These are phyloP conservation scores for Xanthia togata DNA, from an alignment of 2,888 invertebrate species.

Conservation along the genomic window DNA sequence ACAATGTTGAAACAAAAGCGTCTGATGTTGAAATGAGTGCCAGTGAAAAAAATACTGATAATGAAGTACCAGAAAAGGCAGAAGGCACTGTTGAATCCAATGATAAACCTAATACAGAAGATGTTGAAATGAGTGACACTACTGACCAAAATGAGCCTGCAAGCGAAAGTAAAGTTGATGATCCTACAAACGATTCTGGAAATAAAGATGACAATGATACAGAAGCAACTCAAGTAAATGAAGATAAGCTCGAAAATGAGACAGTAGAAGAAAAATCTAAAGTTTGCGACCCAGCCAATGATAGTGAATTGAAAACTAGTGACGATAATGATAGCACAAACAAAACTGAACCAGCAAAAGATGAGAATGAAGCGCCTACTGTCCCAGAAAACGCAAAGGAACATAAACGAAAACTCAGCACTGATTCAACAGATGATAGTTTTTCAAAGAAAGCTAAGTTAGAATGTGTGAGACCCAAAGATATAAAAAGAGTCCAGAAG, in stretches of 20 bases:
- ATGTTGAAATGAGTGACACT: slow-evolving; percentile 40
- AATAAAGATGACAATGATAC: slow-evolving; percentile 8
- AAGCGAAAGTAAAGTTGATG: slow-evolving; percentile 28
- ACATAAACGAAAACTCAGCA: slow-evolving; percentile 81
- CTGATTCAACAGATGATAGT: slow-evolving; percentile 67
- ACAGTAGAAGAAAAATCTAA: slow-evolving; percentile 20
- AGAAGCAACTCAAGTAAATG: slow-evolving; percentile 1
- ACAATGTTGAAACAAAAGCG: slow-evolving; percentile 40
- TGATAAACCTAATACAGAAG: slow-evolving; percentile 14
- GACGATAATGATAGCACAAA: slow-evolving; percentile 30
- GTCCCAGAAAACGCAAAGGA: slow-evolving; percentile 58
- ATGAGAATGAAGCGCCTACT: slow-evolving; percentile 35
- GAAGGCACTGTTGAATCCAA: slow-evolving; percentile 14
- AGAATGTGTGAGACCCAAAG: slow-evolving; percentile 79
- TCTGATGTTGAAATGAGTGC: slow-evolving; percentile 56
- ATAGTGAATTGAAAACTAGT: slow-evolving; percentile 29
- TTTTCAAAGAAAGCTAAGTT: slow-evolving; percentile 79
- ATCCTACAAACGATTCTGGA: slow-evolving; percentile 12
- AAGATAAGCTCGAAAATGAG: slow-evolving; percentile 28
- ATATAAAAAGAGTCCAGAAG: slow-evolving; percentile 75
- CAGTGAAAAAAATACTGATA: slow-evolving; percentile 31
- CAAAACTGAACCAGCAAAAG: slow-evolving; percentile 36
- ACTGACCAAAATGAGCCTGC: slow-evolving; percentile 6
- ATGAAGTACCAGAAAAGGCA: slow-evolving; percentile 18
- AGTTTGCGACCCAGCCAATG: slow-evolving; percentile 15